Evolutionary conservation across 2,888 invertebrate genomes (phyloP).

Genomic region (Tanypteryx hageni): DNA sequence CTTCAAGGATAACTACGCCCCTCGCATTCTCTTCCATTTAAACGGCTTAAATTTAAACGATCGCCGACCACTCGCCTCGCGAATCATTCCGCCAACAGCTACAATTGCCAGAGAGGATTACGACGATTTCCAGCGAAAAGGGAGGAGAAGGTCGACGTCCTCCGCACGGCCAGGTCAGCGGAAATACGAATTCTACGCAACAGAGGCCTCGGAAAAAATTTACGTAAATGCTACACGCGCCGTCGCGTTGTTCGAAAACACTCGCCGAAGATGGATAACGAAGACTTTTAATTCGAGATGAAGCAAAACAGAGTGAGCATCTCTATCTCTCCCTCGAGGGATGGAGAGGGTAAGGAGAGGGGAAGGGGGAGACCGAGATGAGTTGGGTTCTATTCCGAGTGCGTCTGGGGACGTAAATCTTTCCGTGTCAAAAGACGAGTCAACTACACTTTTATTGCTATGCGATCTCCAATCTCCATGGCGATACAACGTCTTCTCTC

Average conservation of each 20-base stretch:
- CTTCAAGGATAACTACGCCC: too few relatives aligned
- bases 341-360: too few relatives aligned
- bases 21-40: too few relatives aligned
- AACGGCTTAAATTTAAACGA: background rate
- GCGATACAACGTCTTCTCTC: background rate
- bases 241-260: background rate
- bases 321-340: too few relatives aligned
- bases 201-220: background rate
- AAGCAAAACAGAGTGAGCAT: background rate
- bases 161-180: slow-evolving; percentile 9
- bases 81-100: background rate
- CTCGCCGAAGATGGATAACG: background rate
- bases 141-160: background rate
- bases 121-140: background rate
- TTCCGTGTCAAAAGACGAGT: slow-evolving; percentile 18
- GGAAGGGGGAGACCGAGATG: background rate
- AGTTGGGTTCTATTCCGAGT: slow-evolving; percentile 11
- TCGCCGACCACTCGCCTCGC: background rate
- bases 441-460: background rate
- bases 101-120: slow-evolving; percentile 19
- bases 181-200: slow-evolving; percentile 1
- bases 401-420: slow-evolving; percentile 9
- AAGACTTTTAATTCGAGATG: background rate
- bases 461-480: background rate
- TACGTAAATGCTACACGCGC: background rate